Conservation (phyloP, 2,797 vertebrate species). For the Eleutherodactylus coqui region DNA sequence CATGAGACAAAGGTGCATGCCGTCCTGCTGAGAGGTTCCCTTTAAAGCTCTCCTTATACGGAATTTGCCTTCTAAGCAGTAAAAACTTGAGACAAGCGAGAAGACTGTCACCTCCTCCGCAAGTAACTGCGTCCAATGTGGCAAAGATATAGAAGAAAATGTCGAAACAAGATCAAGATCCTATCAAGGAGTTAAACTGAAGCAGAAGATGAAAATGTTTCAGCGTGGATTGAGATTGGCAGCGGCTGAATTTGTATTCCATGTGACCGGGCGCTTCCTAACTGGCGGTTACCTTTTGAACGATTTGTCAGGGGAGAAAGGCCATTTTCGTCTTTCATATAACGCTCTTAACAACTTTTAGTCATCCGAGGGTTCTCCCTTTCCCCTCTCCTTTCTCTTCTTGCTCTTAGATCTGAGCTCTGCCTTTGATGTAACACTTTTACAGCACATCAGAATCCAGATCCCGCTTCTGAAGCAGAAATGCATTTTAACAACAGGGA, state of each 20-base stretch:
- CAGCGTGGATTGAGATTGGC: slow-evolving; percentile 74
- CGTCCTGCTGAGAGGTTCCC: neutral
- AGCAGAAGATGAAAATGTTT: slow-evolving; percentile 72
- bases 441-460: slow-evolving; percentile 74
- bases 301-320: slow-evolving; percentile 77
- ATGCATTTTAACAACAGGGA: slow-evolving; percentile 72
- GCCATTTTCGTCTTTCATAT: slow-evolving; percentile 77
- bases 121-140: neutral
- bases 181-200: slow-evolving; percentile 44
- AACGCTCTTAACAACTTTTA: slow-evolving; percentile 77
- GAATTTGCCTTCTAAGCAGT: too few relatives aligned
- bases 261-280: slow-evolving; percentile 74
- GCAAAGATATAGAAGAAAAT: neutral
- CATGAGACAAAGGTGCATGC: neutral
- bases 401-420: slow-evolving; percentile 68
- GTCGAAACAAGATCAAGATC: neutral
- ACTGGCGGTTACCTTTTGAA: slow-evolving; percentile 79
- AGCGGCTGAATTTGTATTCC: slow-evolving; percentile 78
- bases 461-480: slow-evolving; percentile 75
- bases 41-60: neutral
- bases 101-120: neutral
- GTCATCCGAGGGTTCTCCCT: slow-evolving; percentile 73
- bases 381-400: slow-evolving; percentile 59
- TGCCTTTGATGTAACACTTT: slow-evolving; percentile 76
- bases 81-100: neutral